A percentile compares a stretch with the other conserved stretches of the same genome.
phyloP scores from a whole-genome alignment of 2,113 vertebrate genomes.

The Ophiodon elongatus region DNA sequence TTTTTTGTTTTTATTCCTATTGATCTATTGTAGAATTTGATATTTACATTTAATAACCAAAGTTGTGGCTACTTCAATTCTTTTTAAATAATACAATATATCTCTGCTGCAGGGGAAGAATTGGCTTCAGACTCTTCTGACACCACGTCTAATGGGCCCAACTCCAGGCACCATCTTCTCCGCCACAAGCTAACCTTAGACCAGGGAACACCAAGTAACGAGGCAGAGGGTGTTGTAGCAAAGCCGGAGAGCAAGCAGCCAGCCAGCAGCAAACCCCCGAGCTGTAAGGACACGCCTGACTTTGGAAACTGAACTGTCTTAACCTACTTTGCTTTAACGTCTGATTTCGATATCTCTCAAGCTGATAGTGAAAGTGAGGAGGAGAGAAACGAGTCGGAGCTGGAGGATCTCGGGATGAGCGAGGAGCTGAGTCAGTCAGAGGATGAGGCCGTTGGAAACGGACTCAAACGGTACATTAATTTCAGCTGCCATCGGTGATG shows the following conservation, averaged over 20 bases:
- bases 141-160: conserved; percentile 76
- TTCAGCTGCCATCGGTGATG: background rate
- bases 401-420: conserved; percentile 82
- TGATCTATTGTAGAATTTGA: background rate
- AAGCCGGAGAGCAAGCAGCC: conserved; percentile 73
- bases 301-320: background rate
- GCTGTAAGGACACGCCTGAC: conserved; percentile 39
- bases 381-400: conserved; percentile 67
- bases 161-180: conserved; percentile 90
- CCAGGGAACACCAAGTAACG: conserved; percentile 84
- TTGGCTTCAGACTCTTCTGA: conserved; percentile 74
- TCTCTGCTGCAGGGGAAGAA: conserved; percentile 59
- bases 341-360: conserved; percentile 68
- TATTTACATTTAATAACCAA: background rate
- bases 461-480: conserved; percentile 55
- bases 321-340: background rate
- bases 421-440: conserved; percentile 87
- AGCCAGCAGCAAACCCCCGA: background rate
- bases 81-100: background rate
- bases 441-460: conserved; percentile 84
- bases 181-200: conserved; percentile 88
- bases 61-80: background rate
- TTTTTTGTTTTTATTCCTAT: background rate
- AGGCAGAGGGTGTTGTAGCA: conserved; percentile 79
- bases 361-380: conserved; percentile 40